Percentiles rank a stretch among this genome's conserved stretches.
phyloP scores from a whole-genome alignment of 1,140 invertebrate species.

The Thaumetopoea pityocampa region DNA sequence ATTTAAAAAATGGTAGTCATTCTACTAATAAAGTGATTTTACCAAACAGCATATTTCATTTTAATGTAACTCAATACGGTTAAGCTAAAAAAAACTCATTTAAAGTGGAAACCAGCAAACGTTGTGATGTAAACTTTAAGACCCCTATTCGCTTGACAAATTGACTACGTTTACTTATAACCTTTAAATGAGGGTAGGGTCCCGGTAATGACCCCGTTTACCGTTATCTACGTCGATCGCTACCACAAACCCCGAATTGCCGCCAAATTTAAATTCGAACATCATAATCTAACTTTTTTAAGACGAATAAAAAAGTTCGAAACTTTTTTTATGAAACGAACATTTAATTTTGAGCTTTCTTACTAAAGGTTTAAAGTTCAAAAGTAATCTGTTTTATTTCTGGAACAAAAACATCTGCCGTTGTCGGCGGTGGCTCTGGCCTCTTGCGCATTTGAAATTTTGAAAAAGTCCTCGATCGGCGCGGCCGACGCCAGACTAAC shows the following conservation, averaged over 20 bases:
- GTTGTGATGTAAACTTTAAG: conserved; percentile 39
- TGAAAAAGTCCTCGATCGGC: conserved; percentile 52
- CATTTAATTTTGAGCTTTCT: conserved; percentile 7
- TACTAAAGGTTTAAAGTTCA: conserved; percentile 11
- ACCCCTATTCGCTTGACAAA: conserved; percentile 53
- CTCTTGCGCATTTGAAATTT: conserved; percentile 66
- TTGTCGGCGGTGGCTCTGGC: conserved; percentile 48
- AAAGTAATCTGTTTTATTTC: conserved; percentile 11
- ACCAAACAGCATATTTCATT: too few relatives aligned
- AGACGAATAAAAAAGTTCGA: conserved; percentile 15
- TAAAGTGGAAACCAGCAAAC: conserved; percentile 50
- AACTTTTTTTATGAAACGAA: conserved; percentile 3
- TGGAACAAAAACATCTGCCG: conserved; percentile 60
- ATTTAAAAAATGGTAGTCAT: too few relatives aligned
- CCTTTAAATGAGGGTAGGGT: conserved; percentile 53
- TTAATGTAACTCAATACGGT: too few relatives aligned
- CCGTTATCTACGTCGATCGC: conserved; percentile 60
- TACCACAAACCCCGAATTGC: conserved; percentile 42
- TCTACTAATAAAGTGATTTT: too few relatives aligned
- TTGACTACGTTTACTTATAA: conserved; percentile 49
- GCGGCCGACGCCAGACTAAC: conserved; percentile 44
- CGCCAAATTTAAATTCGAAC: conserved; percentile 62
- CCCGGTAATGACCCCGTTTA: conserved; percentile 64
- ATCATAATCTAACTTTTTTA: conserved; percentile 57
- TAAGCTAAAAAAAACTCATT: conserved; percentile 56